These are phyloP conservation scores for Telmatherina bonti DNA, from an alignment of 2,797 vertebrate species.

Conservation along the genomic window DNA sequence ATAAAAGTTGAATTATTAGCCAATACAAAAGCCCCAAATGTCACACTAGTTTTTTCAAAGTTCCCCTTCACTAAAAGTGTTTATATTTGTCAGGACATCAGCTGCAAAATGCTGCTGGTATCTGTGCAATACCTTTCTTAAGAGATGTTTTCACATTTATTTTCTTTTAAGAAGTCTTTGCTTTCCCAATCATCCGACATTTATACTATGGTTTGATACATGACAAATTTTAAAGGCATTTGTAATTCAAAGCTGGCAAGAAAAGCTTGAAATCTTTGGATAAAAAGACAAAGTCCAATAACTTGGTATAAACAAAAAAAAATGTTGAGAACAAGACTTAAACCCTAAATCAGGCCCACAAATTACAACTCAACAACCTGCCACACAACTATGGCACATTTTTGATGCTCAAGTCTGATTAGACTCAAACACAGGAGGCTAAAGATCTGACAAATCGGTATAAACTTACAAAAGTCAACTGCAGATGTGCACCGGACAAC, in stretches of 20 bases:
- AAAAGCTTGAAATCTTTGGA: neutral
- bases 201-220: neutral
- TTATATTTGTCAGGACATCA: no score
- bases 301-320: neutral
- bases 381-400: neutral
- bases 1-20: no score
- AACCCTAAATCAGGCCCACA: neutral
- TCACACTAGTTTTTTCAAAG: no score
- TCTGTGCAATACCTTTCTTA: neutral
- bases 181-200: neutral
- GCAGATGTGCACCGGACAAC: neutral
- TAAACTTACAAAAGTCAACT: neutral
- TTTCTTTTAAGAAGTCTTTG: no score
- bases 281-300: no score
- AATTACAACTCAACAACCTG: neutral
- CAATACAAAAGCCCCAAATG: no score
- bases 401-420: neutral
- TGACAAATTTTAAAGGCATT: neutral
- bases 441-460: neutral
- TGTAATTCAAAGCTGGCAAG: neutral
- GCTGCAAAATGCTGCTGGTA: neutral
- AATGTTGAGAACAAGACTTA: neutral
- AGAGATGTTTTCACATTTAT: no score
- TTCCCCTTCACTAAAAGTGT: no score
- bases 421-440: neutral